Conservation (phyloP, 2,888 invertebrate species). For the Carterocephalus palaemon region DNA sequence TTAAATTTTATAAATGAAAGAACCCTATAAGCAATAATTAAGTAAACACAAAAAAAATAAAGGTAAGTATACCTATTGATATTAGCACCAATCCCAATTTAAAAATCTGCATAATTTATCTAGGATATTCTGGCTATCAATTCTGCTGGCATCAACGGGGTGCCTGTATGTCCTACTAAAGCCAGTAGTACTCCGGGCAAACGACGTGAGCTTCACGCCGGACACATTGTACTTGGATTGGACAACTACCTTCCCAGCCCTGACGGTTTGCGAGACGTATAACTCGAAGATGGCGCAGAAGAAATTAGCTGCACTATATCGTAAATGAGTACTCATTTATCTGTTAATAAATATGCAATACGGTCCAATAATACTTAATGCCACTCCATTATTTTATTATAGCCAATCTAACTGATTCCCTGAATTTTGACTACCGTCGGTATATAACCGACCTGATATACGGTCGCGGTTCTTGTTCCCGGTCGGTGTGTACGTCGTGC, state of each 20-base stretch:
- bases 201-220: slow-evolving; percentile 79
- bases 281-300: slow-evolving; percentile 39
- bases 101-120: too few relatives aligned
- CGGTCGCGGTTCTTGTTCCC: slow-evolving; percentile 45
- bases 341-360: too few relatives aligned
- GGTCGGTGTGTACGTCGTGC: slow-evolving; percentile 48
- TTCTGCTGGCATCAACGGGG: slow-evolving; percentile 70
- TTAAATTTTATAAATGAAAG: too few relatives aligned
- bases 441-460: slow-evolving; percentile 52
- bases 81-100: too few relatives aligned
- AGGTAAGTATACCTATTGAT: too few relatives aligned
- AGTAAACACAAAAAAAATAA: too few relatives aligned
- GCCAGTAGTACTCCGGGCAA: slow-evolving; percentile 65
- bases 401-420: slow-evolving; percentile 46
- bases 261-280: slow-evolving; percentile 79
- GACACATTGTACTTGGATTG: slow-evolving; percentile 80
- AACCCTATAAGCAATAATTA: too few relatives aligned
- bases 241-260: slow-evolving; percentile 80
- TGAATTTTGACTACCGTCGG: slow-evolving; percentile 53
- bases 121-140: slow-evolving; percentile 80
- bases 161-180: slow-evolving; percentile 72
- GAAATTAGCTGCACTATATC: slow-evolving; percentile 40
- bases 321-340: too few relatives aligned
- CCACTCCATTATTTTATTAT: too few relatives aligned
- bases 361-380: too few relatives aligned